A percentile compares a stretch with the other conserved stretches of the same genome.
These are phyloP conservation scores for Polyodon spathula DNA, from an alignment of 2,113 vertebrate genomes.

Conservation along the genomic window DNA sequence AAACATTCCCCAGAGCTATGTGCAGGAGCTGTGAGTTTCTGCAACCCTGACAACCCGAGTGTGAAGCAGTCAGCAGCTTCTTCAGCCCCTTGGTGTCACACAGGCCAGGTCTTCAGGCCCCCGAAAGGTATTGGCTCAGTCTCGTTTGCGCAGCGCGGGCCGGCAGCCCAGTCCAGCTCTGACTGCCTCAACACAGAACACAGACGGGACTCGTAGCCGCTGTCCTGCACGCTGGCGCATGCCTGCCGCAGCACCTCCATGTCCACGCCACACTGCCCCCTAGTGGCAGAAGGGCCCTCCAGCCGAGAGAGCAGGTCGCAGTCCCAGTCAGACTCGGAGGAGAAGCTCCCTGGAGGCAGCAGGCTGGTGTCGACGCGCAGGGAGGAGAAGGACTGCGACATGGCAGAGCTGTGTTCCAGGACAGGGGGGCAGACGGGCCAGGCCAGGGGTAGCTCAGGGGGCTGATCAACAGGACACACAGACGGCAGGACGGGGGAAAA, in stretches of 20 bases:
- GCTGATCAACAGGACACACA: background rate
- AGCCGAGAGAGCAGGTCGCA: constrained; percentile 39
- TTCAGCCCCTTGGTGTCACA: background rate
- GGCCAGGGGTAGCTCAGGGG: background rate
- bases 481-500: background rate
- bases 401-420: constrained; percentile 19
- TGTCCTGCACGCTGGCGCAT: constrained; percentile 32
- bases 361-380: constrained; percentile 44
- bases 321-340: constrained; percentile 45
- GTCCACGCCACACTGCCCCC: constrained; percentile 24
- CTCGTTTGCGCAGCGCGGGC: constrained; percentile 24
- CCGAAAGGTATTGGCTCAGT: constrained; percentile 28
- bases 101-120: constrained; percentile 28
- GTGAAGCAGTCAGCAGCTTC: too few relatives aligned
- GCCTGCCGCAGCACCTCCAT: constrained; percentile 47
- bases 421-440: too few relatives aligned
- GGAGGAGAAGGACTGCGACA: constrained; percentile 37
- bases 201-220: constrained; percentile 41
- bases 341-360: constrained; percentile 15
- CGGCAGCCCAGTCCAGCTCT: background rate
- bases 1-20: too few relatives aligned
- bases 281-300: background rate
- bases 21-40: too few relatives aligned
- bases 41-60: too few relatives aligned
- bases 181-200: constrained; percentile 35